Percentiles rank a stretch among this genome's conserved stretches.
Conservation (phyloP, 2,797 vertebrate species). For the Danio albolineatus region DNA sequence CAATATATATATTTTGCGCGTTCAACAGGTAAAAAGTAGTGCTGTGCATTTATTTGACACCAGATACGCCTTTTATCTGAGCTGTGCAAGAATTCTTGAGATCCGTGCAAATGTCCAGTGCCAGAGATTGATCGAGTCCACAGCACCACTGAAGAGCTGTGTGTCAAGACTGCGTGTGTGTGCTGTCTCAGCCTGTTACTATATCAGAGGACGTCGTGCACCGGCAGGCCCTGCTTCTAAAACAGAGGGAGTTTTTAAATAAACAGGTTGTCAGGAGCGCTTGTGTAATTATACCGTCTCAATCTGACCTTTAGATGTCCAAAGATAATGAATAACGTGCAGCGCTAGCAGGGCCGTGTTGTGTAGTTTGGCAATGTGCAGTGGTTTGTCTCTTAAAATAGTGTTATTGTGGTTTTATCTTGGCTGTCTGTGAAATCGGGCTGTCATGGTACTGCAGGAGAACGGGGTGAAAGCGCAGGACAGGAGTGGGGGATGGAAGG, state of each 20-base stretch:
- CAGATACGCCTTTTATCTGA: not conserved
- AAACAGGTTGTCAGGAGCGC: conserved; percentile 11
- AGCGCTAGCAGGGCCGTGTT: not conserved
- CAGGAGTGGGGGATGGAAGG: conserved; percentile 11
- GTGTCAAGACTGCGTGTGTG: conserved; percentile 16
- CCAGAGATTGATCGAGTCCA: conserved; percentile 6
- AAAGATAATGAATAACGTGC: not conserved
- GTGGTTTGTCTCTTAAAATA: not conserved
- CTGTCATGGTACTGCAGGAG: not conserved
- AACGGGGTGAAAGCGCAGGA: not conserved
- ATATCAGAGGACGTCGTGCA: not conserved
- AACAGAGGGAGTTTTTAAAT: conserved; percentile 10
- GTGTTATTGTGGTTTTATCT: not conserved
- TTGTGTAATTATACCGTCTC: conserved; percentile 1
- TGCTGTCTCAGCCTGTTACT: conserved; percentile 9
- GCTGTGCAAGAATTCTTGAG: conserved; percentile 11
- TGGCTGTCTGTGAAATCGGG: not conserved
- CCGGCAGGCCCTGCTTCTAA: not conserved
- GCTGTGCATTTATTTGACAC: conserved; percentile 32
- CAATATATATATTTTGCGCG: not conserved
- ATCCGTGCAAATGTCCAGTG: conserved; percentile 16
- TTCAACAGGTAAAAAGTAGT: conserved; percentile 22
- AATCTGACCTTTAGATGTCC: conserved; percentile 7
- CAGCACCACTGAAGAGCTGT: conserved; percentile 3
- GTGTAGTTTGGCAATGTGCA: not conserved